Percentiles rank a stretch among this genome's conserved stretches.
Conservation (phyloP, 2,888 invertebrate genomes). For the Podabrus alpinus region DNA sequence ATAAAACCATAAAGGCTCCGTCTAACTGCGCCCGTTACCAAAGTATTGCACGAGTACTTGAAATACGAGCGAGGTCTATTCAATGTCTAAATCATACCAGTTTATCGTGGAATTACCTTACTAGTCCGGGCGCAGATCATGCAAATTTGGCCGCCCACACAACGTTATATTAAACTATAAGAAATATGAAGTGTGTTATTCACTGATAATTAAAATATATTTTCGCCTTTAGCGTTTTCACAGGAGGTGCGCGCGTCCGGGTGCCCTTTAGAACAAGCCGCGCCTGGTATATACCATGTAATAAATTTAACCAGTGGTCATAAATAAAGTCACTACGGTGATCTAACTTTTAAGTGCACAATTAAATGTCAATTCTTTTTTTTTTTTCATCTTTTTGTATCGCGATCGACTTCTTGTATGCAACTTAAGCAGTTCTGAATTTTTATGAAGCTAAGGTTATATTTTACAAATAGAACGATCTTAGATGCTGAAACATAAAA, state of each 20-base stretch:
- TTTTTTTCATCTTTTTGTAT: not conserved
- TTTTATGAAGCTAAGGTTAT: not conserved
- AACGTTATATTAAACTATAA: no score
- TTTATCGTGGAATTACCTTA: no score
- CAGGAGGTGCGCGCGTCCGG: not conserved
- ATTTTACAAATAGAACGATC: not conserved
- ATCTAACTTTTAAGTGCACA: not conserved
- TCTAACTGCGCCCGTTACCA: no score
- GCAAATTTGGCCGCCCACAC: no score
- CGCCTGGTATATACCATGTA: no score
- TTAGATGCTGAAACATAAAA: not conserved
- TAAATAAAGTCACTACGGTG: not conserved
- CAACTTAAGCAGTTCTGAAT: not conserved
- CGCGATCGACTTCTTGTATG: not conserved
- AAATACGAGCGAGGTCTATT: no score
- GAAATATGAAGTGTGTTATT: no score
- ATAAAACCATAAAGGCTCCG: no score
- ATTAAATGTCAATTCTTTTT: not conserved
- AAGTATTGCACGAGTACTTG: no score
- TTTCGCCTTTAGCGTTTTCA: not conserved
- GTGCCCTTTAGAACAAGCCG: not conserved
- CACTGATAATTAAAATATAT: not conserved
- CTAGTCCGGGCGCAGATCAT: no score
- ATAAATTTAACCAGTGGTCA: not conserved
- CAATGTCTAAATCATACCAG: no score